These are phyloP conservation scores for Sardinella longiceps DNA, from an alignment of 2,797 vertebrate species.

Conservation along the genomic window DNA sequence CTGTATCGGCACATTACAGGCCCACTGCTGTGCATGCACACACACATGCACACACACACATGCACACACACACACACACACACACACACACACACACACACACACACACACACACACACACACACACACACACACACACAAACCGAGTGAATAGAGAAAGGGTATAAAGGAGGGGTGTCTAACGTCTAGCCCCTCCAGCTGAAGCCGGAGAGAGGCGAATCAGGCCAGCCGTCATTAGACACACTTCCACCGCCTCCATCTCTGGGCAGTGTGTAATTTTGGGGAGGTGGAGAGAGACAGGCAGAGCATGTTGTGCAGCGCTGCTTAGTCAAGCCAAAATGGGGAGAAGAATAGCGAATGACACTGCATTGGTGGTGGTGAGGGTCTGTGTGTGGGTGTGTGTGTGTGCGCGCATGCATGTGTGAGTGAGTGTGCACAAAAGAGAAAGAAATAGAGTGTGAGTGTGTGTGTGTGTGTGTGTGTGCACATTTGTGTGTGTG, in stretches of 20 bases:
- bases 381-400: too few relatives aligned
- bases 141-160: neutral
- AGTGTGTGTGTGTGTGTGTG: neutral
- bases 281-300: slow-evolving; percentile 17
- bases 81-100: slow-evolving; percentile 34
- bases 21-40: neutral
- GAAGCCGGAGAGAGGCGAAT: neutral
- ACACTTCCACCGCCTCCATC: slow-evolving; percentile 11
- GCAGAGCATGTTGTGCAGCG: neutral
- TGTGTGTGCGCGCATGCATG: too few relatives aligned
- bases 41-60: neutral
- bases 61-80: neutral
- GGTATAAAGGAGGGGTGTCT: neutral
- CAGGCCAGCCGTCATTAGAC: neutral
- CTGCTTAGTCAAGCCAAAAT: neutral
- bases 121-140: too few relatives aligned
- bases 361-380: neutral
- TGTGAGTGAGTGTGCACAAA: neutral
- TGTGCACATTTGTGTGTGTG: too few relatives aligned
- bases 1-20: slow-evolving; percentile 61
- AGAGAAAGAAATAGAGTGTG: too few relatives aligned
- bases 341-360: neutral
- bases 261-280: slow-evolving; percentile 18
- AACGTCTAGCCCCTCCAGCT: neutral
- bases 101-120: slow-evolving; percentile 12